phyloP scores from a whole-genome alignment of 2,113 vertebrate genomes.

The Carassius auratus region DNA sequence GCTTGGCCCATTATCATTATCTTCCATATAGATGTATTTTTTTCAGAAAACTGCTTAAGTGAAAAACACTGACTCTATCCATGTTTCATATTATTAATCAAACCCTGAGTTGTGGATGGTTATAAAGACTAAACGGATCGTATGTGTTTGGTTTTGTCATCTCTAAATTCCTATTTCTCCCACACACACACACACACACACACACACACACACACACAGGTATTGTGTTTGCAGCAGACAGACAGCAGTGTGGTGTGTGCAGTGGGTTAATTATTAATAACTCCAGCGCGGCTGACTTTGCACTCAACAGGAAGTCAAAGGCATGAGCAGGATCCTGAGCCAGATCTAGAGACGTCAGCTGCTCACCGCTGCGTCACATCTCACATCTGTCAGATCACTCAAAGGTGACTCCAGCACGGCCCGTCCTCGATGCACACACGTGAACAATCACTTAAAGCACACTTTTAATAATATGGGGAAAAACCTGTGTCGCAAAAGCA shows the following conservation, averaged over 20 bases:
- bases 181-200: neutral
- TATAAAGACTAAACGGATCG: neutral
- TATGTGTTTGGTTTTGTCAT: neutral
- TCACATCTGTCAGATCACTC: conserved; percentile 73
- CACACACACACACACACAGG: neutral
- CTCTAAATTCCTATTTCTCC: too few relatives aligned
- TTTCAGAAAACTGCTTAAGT: too few relatives aligned
- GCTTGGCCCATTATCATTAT: too few relatives aligned
- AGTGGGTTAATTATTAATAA: conserved; percentile 64
- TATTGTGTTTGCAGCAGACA: too few relatives aligned
- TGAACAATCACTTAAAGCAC: neutral
- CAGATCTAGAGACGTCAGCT: conserved; percentile 74
- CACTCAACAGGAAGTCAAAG: conserved; percentile 73
- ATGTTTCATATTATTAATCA: too few relatives aligned
- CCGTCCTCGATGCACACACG: neutral
- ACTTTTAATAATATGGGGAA: neutral
- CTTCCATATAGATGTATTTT: neutral
- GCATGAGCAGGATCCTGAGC: conserved; percentile 63
- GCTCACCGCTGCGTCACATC: conserved; percentile 60
- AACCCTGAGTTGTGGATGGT: too few relatives aligned
- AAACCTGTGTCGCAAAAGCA: neutral
- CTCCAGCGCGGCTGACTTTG: conserved; percentile 72
- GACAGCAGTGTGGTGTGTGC: conserved; percentile 8
- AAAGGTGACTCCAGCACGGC: conserved; percentile 59
- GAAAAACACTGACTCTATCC: too few relatives aligned